Base-by-base conservation (phyloP, 1,140 invertebrate species). In the Neuroterus valhalla region DNA sequence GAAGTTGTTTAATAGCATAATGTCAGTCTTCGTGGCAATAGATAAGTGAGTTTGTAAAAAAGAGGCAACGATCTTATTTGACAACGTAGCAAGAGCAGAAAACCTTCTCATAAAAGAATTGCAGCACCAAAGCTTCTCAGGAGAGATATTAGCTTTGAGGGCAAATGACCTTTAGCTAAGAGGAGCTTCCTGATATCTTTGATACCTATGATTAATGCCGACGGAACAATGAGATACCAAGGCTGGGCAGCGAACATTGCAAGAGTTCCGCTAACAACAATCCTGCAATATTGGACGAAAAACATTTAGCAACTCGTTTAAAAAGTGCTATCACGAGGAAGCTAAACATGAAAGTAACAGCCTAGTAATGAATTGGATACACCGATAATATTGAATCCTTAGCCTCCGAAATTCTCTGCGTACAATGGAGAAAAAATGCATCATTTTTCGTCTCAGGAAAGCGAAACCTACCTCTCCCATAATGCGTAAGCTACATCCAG, bases 301-400 rank as follows among this genome's bases (percentile, higher is more conserved):
- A 11, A 26, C 50, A 55, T 11, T 6, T 6, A 78, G 71, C 52
- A 76, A 26, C 50, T 3, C 17, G 48, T 1, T 21, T 52, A 5
- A 21, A 52, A 17, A 52, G 12, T 17, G 23, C 6, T 55, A 55
- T 10, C 50, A 55, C 3, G 50, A 55, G n/a, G 10, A 55, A 55
- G 19, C 50, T 0, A 55, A 55, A 12, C 50, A 55, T 26, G 21
- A 19, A 2, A 55, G 21, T 8, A 23, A 55, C 14, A 23, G 11
- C n/a, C 10, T 21, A 17, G 48, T 52, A 3, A 3, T 52, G 0
- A 52, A 52, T 19, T 17, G 23, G 12, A 26, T 55, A 1, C 21
- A 19, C 2, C 50, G 23, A 14, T 23, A 26, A 23, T 55, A 23
- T 23, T 55, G 50, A 19, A 23, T 55, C 1, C 19, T 55, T 14